Evolutionary conservation across 2,888 invertebrate genomes (phyloP), one percentile per base, ranked within the genome.

Genomic region (Heteromurus nitidus): DNA sequence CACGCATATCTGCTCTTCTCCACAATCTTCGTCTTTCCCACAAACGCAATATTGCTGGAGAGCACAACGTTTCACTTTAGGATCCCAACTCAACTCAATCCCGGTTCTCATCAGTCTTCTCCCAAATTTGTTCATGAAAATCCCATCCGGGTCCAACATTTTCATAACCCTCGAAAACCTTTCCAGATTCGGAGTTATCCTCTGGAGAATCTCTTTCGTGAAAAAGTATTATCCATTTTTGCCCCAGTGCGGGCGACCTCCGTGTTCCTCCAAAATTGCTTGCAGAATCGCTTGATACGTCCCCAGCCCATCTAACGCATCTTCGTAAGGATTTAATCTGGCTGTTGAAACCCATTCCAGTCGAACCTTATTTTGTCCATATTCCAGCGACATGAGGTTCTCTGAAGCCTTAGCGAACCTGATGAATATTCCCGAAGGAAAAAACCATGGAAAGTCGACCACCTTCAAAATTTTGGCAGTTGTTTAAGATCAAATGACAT

Each of bases 91-190:
- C 5, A 31, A 1, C 3, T 47, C 16, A 1, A 3, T 30, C 1
- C 24, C 30, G 7, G 20, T 50, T 16, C 30, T 30, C 36, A 24
- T 50, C n/a, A 74, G 13, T 9, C 74, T 20, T 9, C 50, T 11
- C 1, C 74, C 65, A 64, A 74, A 64, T 3, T 36, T 24, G n/a
- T 74, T 74, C n/a, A 74, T 13, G 24, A 64, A 74, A 13, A 74
- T 18, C n/a, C 28, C 74, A 5, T 31, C 2, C 24, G 74, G 74
- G 18, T 74, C 74, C n/a, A 47, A 18, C 18, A 30, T 11, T 3
- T 36, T 53, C 74, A 74, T 74, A 1, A 20, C 64, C 5, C 16
- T 18, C 16, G 53, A 20, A 36, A 74, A 74, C 5, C 26, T 47
- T 11, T 18, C 13, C 1, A 73, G 30, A 20, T 50, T 5, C 9